Conservation (phyloP, 1,140 invertebrate genomes). For the Diorhabda elongata region DNA sequence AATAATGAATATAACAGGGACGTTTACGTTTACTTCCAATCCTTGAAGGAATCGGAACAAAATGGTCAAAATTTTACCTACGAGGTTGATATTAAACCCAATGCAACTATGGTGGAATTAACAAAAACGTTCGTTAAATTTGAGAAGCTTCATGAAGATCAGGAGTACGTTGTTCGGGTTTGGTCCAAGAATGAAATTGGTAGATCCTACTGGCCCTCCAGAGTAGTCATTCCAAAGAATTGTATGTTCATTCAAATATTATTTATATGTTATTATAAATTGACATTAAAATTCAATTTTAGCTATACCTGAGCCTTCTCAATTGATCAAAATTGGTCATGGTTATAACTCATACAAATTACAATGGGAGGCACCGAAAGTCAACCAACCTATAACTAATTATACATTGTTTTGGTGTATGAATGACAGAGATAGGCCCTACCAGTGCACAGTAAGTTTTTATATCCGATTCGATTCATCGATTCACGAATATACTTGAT, state of each 20-base stretch:
- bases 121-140: background rate
- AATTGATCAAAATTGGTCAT: background rate
- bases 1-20: background rate
- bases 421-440: constrained; percentile 53
- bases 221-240: background rate
- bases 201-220: background rate
- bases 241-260: background rate
- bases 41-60: background rate
- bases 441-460: constrained; percentile 53
- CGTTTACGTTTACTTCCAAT: background rate
- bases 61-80: background rate
- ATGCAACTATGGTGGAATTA: background rate
- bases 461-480: background rate
- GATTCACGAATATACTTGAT: too few species aligned
- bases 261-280: background rate
- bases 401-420: constrained; percentile 57
- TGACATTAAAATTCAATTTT: background rate
- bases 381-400: background rate
- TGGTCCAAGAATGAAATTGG: background rate
- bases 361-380: background rate
- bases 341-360: background rate
- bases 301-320: background rate
- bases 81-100: background rate
- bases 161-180: background rate
- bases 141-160: background rate